Evolutionary conservation across 2,888 invertebrate species (phyloP), one percentile per base, ranked within the genome.

Genomic region (Cerastoderma edule): DNA sequence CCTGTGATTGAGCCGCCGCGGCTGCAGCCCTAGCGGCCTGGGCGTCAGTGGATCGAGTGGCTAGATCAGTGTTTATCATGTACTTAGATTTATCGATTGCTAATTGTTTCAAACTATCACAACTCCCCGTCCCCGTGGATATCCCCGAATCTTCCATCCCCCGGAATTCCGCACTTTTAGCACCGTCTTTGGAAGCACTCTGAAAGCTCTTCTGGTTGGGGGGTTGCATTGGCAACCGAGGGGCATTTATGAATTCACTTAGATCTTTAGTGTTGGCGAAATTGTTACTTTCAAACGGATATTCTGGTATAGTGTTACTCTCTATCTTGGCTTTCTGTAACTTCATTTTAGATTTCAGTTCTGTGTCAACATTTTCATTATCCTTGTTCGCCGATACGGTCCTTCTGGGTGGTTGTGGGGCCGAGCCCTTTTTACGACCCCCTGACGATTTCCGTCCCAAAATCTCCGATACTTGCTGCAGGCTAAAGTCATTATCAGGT

Each of bases 391-490:
- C 81, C 0, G 82, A 82, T 19, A 82, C 82, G 10, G 82, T 82
- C 87, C 98, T 95, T 93, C 98, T 98, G 39, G 98, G 98, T 77
- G 98, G 98, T 27, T 97, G 96, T 56, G 99, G 99, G 33, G 98
- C 98, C 90, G 87, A 87, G 27, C 87, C 88, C 16, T 85, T 80
- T 10, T 85, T 83, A 0, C 81, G 81, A 22, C 88, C 85, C 46
- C 86, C 87, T 39, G 80, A 74, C 8, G 88, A 83, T 66, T 88
- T 88, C 27, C 86, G 75, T 8, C 84, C 83, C 2, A 91, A 81
- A 19, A 84, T 84, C 46, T 89, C 88, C n/a, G 89, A 87, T 13
- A 87, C 88, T 66, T 89, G 89, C 32, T 83, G 84, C 22, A 89
- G 79, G 5, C 87, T 87, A n/a, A 85, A 82, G 60, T 88, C 87